phyloP scores from a whole-genome alignment of 2,113 vertebrate genomes.

The Bos javanicus region DNA sequence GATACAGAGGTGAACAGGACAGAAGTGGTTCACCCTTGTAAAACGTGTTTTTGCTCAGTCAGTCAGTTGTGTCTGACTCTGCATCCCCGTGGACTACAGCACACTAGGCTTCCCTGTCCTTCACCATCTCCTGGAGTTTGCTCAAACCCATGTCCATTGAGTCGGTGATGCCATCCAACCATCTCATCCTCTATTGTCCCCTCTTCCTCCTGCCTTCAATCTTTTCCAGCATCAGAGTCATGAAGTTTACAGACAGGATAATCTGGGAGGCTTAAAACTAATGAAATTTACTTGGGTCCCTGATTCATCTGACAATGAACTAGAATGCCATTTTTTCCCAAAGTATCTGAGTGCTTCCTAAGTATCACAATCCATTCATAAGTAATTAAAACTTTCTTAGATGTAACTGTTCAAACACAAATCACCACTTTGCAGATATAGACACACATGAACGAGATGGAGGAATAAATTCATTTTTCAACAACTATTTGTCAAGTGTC shows the following conservation, averaged over 20 bases:
- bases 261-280: neutral
- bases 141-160: neutral
- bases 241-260: neutral
- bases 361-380: neutral
- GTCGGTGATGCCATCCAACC: neutral
- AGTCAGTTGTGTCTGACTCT: neutral
- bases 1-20: neutral
- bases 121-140: neutral
- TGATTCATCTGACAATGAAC: neutral
- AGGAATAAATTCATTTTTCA: neutral
- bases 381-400: conserved; percentile 11
- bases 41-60: neutral
- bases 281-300: neutral
- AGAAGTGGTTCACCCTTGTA: neutral
- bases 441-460: neutral
- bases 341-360: neutral
- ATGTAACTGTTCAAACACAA: neutral
- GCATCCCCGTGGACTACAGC: neutral
- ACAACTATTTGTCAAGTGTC: neutral
- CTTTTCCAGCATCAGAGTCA: neutral
- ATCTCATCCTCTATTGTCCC: neutral
- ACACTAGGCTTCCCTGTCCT: neutral
- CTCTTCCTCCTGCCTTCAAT: neutral
- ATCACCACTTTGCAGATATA: neutral
- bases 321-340: neutral